A percentile compares a stretch with the other conserved stretches of the same genome.
Evolutionary conservation across 2,888 invertebrate genomes (phyloP).

Genomic region (Myathropa florea): DNA sequence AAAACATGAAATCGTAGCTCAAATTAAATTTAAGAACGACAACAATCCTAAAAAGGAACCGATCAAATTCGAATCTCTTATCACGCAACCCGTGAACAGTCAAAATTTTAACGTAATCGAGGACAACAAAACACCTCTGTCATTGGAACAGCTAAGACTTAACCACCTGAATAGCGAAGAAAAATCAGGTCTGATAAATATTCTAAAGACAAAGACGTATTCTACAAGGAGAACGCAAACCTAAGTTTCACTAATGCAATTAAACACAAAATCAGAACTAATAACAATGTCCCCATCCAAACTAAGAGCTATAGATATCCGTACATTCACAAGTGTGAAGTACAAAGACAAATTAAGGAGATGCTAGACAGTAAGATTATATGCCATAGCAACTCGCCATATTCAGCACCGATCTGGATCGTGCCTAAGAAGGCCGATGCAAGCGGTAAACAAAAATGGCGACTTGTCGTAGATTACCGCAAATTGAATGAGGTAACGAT

Average conservation of each 20-base stretch:
- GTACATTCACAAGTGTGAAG: conserved; percentile 23
- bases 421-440: not conserved
- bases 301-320: not conserved
- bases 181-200: too few species aligned
- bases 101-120: conserved; percentile 6
- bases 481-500: not conserved
- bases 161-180: too few species aligned
- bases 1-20: too few species aligned
- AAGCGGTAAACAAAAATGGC: not conserved
- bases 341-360: conserved; percentile 27
- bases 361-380: conserved; percentile 70
- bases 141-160: too few species aligned
- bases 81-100: too few species aligned
- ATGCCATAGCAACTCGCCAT: conserved; percentile 66
- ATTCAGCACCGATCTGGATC: conserved; percentile 24
- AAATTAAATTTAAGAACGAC: too few species aligned
- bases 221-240: too few species aligned
- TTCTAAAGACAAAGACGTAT: too few species aligned
- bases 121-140: conserved; percentile 12
- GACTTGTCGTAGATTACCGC: not conserved
- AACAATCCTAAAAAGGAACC: too few species aligned
- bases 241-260: too few species aligned
- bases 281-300: conserved; percentile 20
- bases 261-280: too few species aligned
- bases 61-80: too few species aligned